Evolutionary conservation across 2,797 vertebrate species (phyloP).

Genomic region (Protosalanx chinensis): DNA sequence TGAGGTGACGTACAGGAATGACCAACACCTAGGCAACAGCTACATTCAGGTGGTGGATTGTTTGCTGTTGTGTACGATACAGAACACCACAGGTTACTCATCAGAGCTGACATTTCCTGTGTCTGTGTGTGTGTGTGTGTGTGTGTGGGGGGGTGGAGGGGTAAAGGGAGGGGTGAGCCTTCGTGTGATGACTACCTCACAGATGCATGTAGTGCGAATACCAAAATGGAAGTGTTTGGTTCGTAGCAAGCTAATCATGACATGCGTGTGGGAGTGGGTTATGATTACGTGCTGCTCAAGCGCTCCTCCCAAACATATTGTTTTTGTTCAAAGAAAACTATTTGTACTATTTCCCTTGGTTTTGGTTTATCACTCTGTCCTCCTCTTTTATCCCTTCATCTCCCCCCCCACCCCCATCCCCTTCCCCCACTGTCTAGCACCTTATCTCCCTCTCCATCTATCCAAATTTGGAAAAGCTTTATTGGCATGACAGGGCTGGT

Average conservation of each 20-base stretch:
- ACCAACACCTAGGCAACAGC: too few species aligned
- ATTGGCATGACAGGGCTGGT: constrained; percentile 68
- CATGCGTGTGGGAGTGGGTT: not conserved
- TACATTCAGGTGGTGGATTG: not conserved
- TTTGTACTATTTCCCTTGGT: not conserved
- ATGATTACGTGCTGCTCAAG: constrained; percentile 24
- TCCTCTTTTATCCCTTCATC: constrained; percentile 8
- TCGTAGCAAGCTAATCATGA: not conserved
- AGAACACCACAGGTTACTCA: constrained; percentile 10
- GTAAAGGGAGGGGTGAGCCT: not conserved
- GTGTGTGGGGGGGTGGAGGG: too few species aligned
- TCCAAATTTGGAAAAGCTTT: constrained; percentile 67
- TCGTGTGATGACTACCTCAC: not conserved
- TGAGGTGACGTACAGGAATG: too few species aligned
- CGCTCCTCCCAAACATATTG: constrained; percentile 1
- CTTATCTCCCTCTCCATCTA: constrained; percentile 71
- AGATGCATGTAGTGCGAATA: too few species aligned
- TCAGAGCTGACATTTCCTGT: not conserved
- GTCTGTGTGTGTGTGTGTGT: not conserved
- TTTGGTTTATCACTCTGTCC: not conserved
- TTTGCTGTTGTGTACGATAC: constrained; percentile 42
- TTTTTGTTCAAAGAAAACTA: not conserved
- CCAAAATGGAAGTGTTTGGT: not conserved
- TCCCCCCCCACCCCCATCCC: too few species aligned
- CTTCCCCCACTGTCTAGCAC: constrained; percentile 27